Conservation (phyloP, 2,888 invertebrate genomes). For the Lochmaea capreae region DNA sequence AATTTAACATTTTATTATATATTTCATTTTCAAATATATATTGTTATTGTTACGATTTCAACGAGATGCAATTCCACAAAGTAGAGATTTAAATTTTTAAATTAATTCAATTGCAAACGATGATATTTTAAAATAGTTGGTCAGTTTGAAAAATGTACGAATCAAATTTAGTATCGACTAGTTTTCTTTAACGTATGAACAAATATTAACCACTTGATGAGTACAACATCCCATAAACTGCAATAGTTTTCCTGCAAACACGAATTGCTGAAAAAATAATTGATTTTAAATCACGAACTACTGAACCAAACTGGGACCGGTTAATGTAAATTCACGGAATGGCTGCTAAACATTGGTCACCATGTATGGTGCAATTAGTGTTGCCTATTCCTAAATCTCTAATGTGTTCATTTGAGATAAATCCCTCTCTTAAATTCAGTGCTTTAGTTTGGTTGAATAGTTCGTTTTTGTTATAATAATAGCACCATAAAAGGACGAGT, state of each 20-base stretch:
- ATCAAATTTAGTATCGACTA: slow-evolving; percentile 3
- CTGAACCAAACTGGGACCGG: neutral
- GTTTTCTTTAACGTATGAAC: neutral
- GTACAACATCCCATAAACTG: slow-evolving; percentile 26
- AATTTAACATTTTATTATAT: neutral
- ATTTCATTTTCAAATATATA: neutral
- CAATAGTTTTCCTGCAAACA: slow-evolving; percentile 25
- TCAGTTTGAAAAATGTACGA: slow-evolving; percentile 10
- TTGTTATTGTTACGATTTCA: neutral
- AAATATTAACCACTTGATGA: slow-evolving; percentile 24
- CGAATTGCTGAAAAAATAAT: neutral
- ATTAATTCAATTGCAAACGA: neutral
- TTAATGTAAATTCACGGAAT: neutral
- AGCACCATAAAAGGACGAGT: no score
- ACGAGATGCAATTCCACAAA: no score
- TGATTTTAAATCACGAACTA: neutral
- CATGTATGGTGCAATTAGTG: no score
- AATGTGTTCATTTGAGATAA: no score
- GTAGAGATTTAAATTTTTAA: no score
- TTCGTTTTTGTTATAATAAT: no score
- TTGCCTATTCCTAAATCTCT: no score
- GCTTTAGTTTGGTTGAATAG: no score
- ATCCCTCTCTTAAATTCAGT: no score
- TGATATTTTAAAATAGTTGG: neutral
- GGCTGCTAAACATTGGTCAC: no score